These are phyloP conservation scores for Anastrepha ludens DNA, from an alignment of 1,140 invertebrate genomes.

Conservation along the genomic window DNA sequence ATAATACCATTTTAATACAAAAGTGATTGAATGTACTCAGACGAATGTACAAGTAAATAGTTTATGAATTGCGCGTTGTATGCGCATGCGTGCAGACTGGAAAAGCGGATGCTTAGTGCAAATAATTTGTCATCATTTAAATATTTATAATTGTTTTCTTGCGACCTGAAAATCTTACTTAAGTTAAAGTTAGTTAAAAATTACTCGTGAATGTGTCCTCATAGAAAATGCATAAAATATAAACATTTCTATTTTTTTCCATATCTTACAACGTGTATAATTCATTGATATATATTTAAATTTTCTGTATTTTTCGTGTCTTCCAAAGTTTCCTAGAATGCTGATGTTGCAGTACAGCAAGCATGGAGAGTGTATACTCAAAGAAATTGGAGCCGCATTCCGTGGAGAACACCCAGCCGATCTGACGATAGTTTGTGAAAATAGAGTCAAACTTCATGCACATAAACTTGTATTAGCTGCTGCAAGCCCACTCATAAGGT, in stretches of 20 bases:
- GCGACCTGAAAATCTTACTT: too few species aligned
- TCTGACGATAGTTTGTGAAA: constrained; percentile 87
- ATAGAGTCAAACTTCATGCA: constrained; percentile 82
- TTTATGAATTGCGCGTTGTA: constrained; percentile 25
- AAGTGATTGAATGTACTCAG: neutral
- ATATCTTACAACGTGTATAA: neutral
- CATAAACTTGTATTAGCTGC: constrained; percentile 88
- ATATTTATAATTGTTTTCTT: too few species aligned
- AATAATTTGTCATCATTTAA: neutral
- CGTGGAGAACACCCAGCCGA: constrained; percentile 87
- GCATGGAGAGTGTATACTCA: constrained; percentile 90
- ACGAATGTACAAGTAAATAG: neutral
- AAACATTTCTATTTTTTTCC: neutral
- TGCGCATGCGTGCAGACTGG: constrained; percentile 44
- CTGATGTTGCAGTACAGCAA: constrained; percentile 92
- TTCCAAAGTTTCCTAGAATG: constrained; percentile 78
- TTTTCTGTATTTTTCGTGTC: constrained; percentile 42
- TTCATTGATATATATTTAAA: constrained; percentile 23
- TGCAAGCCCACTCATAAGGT: constrained; percentile 86
- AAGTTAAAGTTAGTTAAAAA: too few species aligned
- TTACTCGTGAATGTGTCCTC: too few species aligned
- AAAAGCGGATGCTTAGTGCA: constrained; percentile 30
- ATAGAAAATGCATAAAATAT: too few species aligned
- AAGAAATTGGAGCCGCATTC: constrained; percentile 89
- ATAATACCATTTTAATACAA: constrained; percentile 10